Percentiles rank a stretch among this genome's conserved stretches.
phyloP scores from a whole-genome alignment of 2,797 vertebrate species.

The Philypnodon macrostomus region DNA sequence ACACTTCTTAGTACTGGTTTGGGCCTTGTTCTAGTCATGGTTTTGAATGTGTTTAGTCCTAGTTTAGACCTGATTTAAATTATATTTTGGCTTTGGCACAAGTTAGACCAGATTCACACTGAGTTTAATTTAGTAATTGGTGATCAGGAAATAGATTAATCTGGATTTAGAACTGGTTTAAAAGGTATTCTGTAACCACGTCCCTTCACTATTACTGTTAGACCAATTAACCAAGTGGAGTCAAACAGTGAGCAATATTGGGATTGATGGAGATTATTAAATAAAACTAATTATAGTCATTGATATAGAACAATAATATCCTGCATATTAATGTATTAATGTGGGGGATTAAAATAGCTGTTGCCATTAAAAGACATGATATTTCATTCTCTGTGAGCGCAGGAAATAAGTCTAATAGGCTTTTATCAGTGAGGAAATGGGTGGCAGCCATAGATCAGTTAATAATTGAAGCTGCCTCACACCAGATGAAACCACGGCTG shows the following conservation, averaged over 20 bases:
- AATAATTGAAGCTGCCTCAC: constrained; percentile 72
- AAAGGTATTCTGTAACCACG: not conserved
- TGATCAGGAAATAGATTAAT: no score
- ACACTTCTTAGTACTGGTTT: no score
- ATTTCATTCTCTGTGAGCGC: constrained; percentile 81
- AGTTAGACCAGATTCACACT: no score
- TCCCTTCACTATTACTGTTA: constrained; percentile 28
- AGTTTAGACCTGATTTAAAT: no score
- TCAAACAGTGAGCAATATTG: constrained; percentile 77
- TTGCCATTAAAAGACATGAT: constrained; percentile 83
- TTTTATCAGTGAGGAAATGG: constrained; percentile 81
- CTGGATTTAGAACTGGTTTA: no score
- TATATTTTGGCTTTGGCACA: no score
- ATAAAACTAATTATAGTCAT: constrained; percentile 86
- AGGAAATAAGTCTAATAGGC: constrained; percentile 84
- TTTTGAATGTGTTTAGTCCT: no score
- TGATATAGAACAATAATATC: constrained; percentile 87
- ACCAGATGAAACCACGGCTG: constrained; percentile 58
- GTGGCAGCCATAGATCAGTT: constrained; percentile 73
- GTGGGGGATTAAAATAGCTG: constrained; percentile 83
- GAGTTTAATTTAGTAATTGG: no score
- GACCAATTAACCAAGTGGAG: constrained; percentile 71
- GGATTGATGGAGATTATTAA: constrained; percentile 84
- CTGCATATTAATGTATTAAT: constrained; percentile 86
- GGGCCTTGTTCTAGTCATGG: no score